Conservation (phyloP, 2,888 invertebrate genomes). For the Adineta ricciae region DNA sequence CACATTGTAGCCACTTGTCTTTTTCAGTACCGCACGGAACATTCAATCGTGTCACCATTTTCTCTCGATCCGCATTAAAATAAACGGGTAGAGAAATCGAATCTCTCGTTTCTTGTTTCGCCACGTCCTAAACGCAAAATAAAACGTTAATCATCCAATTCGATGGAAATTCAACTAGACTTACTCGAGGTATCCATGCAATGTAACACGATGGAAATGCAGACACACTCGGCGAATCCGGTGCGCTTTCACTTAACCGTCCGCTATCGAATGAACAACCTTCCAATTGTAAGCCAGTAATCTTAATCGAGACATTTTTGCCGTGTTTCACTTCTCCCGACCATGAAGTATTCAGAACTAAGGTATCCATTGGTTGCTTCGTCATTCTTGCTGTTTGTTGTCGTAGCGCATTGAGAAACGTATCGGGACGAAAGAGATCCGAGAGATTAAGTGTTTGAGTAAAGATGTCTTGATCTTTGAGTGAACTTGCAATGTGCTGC, state of each 20-base stretch:
- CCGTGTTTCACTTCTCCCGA: slow-evolving; percentile 40
- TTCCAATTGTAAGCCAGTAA: slow-evolving; percentile 59
- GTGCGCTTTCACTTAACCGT: slow-evolving; percentile 54
- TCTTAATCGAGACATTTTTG: slow-evolving; percentile 48
- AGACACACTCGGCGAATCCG: slow-evolving; percentile 57
- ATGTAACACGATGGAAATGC: slow-evolving; percentile 57
- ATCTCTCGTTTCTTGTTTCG: slow-evolving; percentile 47
- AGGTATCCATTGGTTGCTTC: slow-evolving; percentile 54
- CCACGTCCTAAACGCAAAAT: background rate
- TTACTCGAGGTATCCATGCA: slow-evolving; percentile 57
- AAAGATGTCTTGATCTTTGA: slow-evolving; percentile 51
- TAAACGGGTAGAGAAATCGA: slow-evolving; percentile 55
- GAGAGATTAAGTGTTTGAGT: slow-evolving; percentile 58
- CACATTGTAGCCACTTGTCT: slow-evolving; percentile 33
- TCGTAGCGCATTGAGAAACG: slow-evolving; percentile 64
- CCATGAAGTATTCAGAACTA: slow-evolving; percentile 55
- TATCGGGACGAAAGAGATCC: slow-evolving; percentile 61
- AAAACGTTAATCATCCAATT: background rate
- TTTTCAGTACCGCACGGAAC: slow-evolving; percentile 52
- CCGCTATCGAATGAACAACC: slow-evolving; percentile 60
- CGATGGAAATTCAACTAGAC: background rate
- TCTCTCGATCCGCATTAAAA: slow-evolving; percentile 53
- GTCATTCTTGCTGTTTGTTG: slow-evolving; percentile 61
- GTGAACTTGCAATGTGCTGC: slow-evolving; percentile 46
- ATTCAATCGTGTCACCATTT: slow-evolving; percentile 53